Evolutionary conservation across 2,797 vertebrate genomes (phyloP).

Genomic region (Molossus molossus): DNA sequence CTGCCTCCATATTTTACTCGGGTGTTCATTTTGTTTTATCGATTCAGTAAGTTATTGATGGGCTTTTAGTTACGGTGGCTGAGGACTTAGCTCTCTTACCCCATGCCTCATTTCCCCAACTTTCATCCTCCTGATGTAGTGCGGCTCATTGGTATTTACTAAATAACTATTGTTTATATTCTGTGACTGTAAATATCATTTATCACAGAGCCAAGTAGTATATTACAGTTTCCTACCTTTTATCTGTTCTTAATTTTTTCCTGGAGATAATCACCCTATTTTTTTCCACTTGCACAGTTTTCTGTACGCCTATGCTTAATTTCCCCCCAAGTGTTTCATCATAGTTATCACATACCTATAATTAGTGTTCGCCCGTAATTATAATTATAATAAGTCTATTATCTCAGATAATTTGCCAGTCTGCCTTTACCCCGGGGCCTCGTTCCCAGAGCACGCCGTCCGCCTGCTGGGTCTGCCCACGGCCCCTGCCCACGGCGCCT

Average conservation of each 20-base stretch:
- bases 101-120: not conserved
- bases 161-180: not conserved
- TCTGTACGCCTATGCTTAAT: not conserved
- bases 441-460: not conserved
- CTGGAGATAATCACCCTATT: not conserved
- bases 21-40: constrained; percentile 3
- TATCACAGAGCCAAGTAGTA: not conserved
- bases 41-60: not conserved
- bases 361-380: not conserved
- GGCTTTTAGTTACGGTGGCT: not conserved
- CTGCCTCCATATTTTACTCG: not conserved
- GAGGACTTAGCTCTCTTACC: not conserved
- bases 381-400: not conserved
- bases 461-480: not conserved
- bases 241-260: not conserved
- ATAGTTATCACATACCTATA: not conserved
- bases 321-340: not conserved
- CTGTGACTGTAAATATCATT: not conserved
- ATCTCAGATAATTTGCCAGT: not conserved
- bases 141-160: not conserved
- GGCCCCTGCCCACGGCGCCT: no score
- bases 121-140: not conserved
- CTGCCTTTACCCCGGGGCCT: not conserved
- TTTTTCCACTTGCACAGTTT: not conserved
- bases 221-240: not conserved